These are phyloP conservation scores for Apodemia zela DNA, from an alignment of 2,888 invertebrate genomes.

Conservation along the genomic window DNA sequence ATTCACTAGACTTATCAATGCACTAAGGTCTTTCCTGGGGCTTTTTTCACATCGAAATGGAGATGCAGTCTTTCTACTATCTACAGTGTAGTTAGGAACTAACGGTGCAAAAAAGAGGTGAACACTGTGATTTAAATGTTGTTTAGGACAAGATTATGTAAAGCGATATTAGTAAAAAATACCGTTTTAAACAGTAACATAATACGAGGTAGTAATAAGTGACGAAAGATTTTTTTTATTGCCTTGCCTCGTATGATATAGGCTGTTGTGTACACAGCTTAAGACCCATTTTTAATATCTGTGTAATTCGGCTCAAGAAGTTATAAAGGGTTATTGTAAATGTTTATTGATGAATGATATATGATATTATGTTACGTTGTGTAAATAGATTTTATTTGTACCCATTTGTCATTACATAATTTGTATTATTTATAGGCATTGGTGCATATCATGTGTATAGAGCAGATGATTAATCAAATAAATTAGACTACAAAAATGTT, in stretches of 20 bases:
- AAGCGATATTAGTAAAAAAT: conserved; percentile 2
- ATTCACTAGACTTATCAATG: neutral
- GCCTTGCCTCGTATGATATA: conserved; percentile 3
- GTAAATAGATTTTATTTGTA: conserved; percentile 58
- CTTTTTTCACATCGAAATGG: neutral
- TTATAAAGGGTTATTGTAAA: conserved; percentile 29
- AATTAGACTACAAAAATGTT: conserved; percentile 65
- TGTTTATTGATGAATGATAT: conserved; percentile 26
- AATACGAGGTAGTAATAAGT: neutral
- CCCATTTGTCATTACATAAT: conserved; percentile 60
- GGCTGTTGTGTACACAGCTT: conserved; percentile 12
- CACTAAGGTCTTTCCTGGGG: neutral
- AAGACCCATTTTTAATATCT: conserved; percentile 20
- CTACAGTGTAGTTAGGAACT: conserved; percentile 11
- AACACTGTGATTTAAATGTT: conserved; percentile 65
- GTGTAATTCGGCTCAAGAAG: conserved; percentile 32
- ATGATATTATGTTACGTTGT: conserved; percentile 33
- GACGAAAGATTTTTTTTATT: neutral
- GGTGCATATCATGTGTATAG: conserved; percentile 81
- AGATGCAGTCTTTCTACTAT: conserved; percentile 4
- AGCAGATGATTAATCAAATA: conserved; percentile 79
- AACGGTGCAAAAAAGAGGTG: conserved; percentile 37
- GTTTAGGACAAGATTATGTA: conserved; percentile 38
- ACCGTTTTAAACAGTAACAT: neutral
- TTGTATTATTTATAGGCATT: conserved; percentile 79